Percentiles rank a stretch among this genome's conserved stretches.
These are phyloP conservation scores for Lepus townsendii DNA, from an alignment of 2,797 vertebrate genomes.

Conservation along the genomic window DNA sequence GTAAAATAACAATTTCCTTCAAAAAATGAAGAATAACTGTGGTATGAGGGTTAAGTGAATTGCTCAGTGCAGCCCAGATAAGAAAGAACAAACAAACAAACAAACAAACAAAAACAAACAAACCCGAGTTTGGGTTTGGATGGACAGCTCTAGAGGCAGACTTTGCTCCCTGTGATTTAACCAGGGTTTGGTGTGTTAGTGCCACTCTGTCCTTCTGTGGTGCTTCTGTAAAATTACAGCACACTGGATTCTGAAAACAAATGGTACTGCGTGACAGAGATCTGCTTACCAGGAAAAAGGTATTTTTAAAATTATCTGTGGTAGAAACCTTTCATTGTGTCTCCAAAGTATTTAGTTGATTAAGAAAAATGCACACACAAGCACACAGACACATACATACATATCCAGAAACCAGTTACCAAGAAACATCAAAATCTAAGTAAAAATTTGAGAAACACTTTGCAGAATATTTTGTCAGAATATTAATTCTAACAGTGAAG, in stretches of 20 bases:
- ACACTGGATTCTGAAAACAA: background rate
- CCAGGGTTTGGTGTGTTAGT: background rate
- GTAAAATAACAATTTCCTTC: background rate
- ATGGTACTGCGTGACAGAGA: background rate
- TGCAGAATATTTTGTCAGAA: background rate
- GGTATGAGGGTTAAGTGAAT: background rate
- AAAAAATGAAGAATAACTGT: background rate
- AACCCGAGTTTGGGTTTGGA: background rate
- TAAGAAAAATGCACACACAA: background rate
- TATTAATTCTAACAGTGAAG: background rate
- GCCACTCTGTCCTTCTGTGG: background rate
- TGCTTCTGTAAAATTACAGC: background rate
- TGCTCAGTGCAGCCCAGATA: background rate
- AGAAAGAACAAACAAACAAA: background rate
- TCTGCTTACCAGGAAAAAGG: background rate
- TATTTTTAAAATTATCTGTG: background rate
- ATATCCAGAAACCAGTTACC: too few relatives aligned
- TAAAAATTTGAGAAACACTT: background rate
- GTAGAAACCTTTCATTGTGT: background rate
- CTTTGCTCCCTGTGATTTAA: background rate
- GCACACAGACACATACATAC: background rate
- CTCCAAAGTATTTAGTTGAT: background rate
- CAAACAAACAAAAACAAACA: background rate
- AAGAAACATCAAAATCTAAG: slow-evolving; percentile 29
- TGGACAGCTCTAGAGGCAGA: background rate